Base-by-base conservation (phyloP, 2,113 vertebrate species). In the Columba livia region DNA sequence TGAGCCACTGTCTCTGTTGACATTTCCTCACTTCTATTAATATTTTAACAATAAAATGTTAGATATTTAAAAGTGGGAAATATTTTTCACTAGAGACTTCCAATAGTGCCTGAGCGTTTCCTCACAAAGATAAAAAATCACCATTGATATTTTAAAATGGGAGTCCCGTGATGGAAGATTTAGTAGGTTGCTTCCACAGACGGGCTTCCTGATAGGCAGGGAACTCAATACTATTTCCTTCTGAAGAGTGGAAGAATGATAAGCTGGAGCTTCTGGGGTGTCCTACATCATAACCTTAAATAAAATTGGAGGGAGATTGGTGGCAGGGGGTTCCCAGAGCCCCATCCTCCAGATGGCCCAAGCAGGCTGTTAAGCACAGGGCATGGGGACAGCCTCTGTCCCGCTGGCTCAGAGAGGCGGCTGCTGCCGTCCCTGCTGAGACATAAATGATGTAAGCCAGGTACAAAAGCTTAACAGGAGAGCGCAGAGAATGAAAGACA, bases 241-340 rank as follows among this genome's bases (percentile, higher is more conserved):
- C 56, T 20, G 26, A 57, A 18, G 50, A 5, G 12, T 62, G 16
- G 36, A 58, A 57, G 57, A 65, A 58, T 28, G 21, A 17, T 53
- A 38, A 65, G 6, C 24, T 69, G 36, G 42, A 51, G 36, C 14
- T 85, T 67, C 36, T 88, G 51, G 10, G 38, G 11, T 47, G 20
- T 38, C 15, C 48, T 85, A 42, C 56, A 12, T 64, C 25, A n/a
- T n/a, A 72, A 60, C 28, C 31, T 32, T 84, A 61, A 58, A 40
- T 42, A 65, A 73, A 60, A 48, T 48, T 40, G 24, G 38, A 34
- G 21, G 25, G 54, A 62, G 34, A 56, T 42, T 56, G 54, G 26
- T 19, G n/a, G 20, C 2, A 1, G 12, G 20, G 14, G 3, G 16
- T n/a, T 38, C 16, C 14, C 8, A 40, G 40, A 13, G 13, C 40